Conservation (phyloP, 2,113 vertebrate species). For the Cottus gobio region DNA sequence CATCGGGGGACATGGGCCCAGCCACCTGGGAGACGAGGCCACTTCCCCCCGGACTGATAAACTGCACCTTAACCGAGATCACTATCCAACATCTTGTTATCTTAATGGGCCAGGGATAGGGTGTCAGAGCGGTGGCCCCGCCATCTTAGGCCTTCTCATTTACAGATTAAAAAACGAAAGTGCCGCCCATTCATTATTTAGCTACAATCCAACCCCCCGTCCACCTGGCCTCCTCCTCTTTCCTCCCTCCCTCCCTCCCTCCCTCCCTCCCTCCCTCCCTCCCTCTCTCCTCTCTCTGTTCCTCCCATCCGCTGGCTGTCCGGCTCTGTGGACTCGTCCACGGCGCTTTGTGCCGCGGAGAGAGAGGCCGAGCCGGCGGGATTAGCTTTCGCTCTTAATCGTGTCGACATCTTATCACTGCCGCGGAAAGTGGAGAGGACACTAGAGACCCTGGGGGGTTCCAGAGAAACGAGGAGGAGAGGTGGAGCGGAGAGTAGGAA, state of each 20-base stretch:
- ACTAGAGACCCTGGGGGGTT: constrained; percentile 81
- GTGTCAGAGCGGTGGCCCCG: constrained; percentile 72
- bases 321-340: constrained; percentile 51
- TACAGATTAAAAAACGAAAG: constrained; percentile 92
- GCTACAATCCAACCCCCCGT: constrained; percentile 65
- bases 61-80: constrained; percentile 75
- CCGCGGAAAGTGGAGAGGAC: constrained; percentile 87
- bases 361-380: constrained; percentile 74
- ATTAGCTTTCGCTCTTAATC: constrained; percentile 96
- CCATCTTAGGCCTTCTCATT: constrained; percentile 88
- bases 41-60: constrained; percentile 72
- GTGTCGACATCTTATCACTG: constrained; percentile 90
- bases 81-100: constrained; percentile 90
- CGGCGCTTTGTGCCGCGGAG: constrained; percentile 84
- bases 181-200: constrained; percentile 91
- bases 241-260: constrained; percentile 11
- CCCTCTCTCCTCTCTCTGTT: constrained; percentile 8
- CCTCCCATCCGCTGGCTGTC: constrained; percentile 55
- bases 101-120: constrained; percentile 88
- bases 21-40: constrained; percentile 72
- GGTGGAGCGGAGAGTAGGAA: constrained; percentile 27
- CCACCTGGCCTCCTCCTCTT: constrained; percentile 60
- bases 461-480: constrained; percentile 68
- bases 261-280: background rate
- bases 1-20: constrained; percentile 43